Evolutionary conservation across 2,888 invertebrate genomes (phyloP).

Genomic region (Myopa testacea): DNA sequence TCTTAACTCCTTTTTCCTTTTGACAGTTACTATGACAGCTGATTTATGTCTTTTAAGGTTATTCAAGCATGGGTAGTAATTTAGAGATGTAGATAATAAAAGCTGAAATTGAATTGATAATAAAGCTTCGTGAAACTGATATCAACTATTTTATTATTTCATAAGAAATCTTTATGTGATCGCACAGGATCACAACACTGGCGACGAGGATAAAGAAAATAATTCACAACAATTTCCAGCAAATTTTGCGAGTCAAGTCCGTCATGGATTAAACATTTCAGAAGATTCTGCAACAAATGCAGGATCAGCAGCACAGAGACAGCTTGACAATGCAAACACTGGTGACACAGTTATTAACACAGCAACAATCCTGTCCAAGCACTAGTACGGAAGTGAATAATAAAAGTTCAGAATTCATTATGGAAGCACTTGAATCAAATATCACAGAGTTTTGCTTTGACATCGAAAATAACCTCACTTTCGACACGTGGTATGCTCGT

Average conservation of each 20-base stretch:
- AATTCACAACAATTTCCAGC: too few relatives aligned
- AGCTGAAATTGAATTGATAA: background rate
- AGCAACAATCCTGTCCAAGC: background rate
- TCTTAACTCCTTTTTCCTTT: too few relatives aligned
- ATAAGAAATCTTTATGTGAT: too few relatives aligned
- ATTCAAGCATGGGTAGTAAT: background rate
- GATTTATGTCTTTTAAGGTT: too few relatives aligned
- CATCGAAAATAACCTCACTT: slow-evolving; percentile 45
- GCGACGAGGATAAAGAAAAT: background rate
- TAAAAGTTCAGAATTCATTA: slow-evolving; percentile 20
- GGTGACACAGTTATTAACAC: slow-evolving; percentile 8
- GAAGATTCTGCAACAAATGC: slow-evolving; percentile 25
- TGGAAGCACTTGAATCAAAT: background rate
- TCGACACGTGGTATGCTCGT: slow-evolving; percentile 27
- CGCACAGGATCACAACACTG: background rate
- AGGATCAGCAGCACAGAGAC: slow-evolving; percentile 33
- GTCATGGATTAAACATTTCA: background rate
- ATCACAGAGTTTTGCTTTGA: slow-evolving; percentile 20
- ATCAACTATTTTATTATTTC: too few relatives aligned
- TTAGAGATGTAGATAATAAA: background rate
- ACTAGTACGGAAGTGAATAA: slow-evolving; percentile 6
- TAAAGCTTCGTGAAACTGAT: too few relatives aligned
- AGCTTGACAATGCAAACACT: slow-evolving; percentile 26
- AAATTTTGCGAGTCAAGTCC: too few relatives aligned
- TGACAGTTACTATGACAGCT: too few relatives aligned